Percentiles rank a stretch among this genome's conserved stretches.
These are phyloP conservation scores for Hippocampus abdominalis DNA, from an alignment of 2,113 vertebrate species.

Conservation along the genomic window DNA sequence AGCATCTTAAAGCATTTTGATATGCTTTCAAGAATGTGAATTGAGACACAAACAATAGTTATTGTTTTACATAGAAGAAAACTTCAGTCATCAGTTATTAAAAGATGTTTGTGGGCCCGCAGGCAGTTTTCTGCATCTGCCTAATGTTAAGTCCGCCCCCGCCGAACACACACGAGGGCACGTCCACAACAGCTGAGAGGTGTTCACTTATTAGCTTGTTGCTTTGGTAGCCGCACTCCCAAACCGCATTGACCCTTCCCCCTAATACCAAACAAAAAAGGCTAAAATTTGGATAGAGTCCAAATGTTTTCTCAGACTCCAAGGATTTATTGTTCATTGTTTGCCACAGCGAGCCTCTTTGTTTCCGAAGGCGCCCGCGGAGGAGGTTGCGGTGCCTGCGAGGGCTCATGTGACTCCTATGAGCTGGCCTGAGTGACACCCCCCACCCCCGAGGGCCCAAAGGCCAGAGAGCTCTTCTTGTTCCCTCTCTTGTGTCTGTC, in stretches of 20 bases:
- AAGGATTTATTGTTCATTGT: constrained; percentile 78
- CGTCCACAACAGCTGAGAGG: constrained; percentile 16
- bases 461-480: constrained; percentile 34
- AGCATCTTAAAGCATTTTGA: no score
- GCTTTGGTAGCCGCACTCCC: constrained; percentile 4
- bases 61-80: neutral
- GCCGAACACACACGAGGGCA: neutral
- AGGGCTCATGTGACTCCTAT: constrained; percentile 61
- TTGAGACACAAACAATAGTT: neutral
- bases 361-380: constrained; percentile 67
- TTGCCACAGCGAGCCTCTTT: constrained; percentile 69
- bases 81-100: neutral
- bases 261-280: constrained; percentile 52
- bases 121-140: neutral
- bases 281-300: constrained; percentile 63
- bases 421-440: constrained; percentile 43
- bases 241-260: constrained; percentile 29
- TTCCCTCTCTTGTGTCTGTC: constrained; percentile 37
- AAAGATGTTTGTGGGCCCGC: neutral
- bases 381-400: constrained; percentile 55
- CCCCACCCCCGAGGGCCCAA: constrained; percentile 29
- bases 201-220: constrained; percentile 17
- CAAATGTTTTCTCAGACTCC: constrained; percentile 59
- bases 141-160: neutral
- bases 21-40: neutral